A percentile compares a stretch with the other conserved stretches of the same genome.
phyloP scores from a whole-genome alignment of 2,113 vertebrate genomes.

The Delphinus delphis region DNA sequence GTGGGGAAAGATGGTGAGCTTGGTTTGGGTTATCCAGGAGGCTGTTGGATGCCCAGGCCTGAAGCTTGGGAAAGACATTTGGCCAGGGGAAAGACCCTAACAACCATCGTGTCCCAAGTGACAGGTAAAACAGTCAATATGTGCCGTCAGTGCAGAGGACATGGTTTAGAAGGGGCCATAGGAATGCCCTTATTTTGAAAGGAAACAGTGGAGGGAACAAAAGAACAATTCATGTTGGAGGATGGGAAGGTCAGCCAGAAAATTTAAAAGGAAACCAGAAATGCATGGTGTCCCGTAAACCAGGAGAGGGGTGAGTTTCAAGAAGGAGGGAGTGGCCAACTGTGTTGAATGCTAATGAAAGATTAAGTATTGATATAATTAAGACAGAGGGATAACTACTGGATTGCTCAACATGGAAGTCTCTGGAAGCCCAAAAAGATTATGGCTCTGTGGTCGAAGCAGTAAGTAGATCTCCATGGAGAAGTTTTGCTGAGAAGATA shows the following conservation, averaged over 20 bases:
- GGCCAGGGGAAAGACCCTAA: not conserved
- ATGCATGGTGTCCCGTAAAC: not conserved
- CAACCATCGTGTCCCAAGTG: not conserved
- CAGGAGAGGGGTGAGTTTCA: not conserved
- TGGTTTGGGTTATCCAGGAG: not conserved
- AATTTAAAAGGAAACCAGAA: not conserved
- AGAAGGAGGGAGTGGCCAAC: not conserved
- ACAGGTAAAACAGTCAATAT: not conserved
- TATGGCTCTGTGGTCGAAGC: not conserved
- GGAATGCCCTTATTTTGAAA: not conserved
- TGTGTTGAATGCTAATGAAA: not conserved
- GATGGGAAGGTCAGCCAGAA: not conserved
- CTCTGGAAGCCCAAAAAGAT: not conserved
- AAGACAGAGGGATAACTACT: not conserved
- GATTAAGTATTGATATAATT: not conserved
- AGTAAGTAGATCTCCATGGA: not conserved
- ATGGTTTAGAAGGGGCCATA: not conserved
- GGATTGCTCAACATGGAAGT: not conserved
- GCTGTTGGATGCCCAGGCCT: not conserved
- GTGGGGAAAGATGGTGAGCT: not conserved
- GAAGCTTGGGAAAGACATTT: not conserved
- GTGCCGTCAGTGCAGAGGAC: not conserved
- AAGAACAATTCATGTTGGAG: not conserved
- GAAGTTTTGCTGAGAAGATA: not conserved
- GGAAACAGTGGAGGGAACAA: not conserved